Evolutionary conservation across 1,140 invertebrate genomes (phyloP).

Genomic region (Drosophila rhopaloa): DNA sequence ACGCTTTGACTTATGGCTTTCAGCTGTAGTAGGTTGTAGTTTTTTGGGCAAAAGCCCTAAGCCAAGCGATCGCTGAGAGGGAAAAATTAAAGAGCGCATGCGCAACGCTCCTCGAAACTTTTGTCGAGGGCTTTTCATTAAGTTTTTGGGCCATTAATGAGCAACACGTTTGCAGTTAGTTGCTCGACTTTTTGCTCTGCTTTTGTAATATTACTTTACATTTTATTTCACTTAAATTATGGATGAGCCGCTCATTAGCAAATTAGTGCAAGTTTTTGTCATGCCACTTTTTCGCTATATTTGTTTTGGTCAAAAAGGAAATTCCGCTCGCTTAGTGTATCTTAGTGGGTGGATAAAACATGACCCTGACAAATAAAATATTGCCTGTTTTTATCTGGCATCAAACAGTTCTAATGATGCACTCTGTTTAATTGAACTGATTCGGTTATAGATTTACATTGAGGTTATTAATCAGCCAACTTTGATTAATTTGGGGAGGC

Average conservation of each 20-base stretch:
- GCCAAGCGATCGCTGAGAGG: slow-evolving; percentile 35
- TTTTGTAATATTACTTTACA: slow-evolving; percentile 64
- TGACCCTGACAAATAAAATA: slow-evolving; percentile 4
- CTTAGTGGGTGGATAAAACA: neutral
- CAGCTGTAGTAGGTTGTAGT: slow-evolving; percentile 22
- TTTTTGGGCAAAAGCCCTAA: slow-evolving; percentile 48
- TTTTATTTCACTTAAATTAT: slow-evolving; percentile 50
- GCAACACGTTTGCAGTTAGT: slow-evolving; percentile 47
- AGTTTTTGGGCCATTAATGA: slow-evolving; percentile 21
- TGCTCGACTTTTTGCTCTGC: slow-evolving; percentile 43
- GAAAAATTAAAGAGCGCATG: slow-evolving; percentile 29
- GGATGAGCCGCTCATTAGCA: slow-evolving; percentile 65
- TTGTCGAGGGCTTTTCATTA: slow-evolving; percentile 36
- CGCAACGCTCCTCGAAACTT: slow-evolving; percentile 26
- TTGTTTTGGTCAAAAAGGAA: slow-evolving; percentile 22
- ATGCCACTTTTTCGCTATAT: slow-evolving; percentile 32
- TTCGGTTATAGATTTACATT: slow-evolving; percentile 8
- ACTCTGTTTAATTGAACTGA: slow-evolving; percentile 22
- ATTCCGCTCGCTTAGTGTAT: neutral
- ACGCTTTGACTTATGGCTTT: slow-evolving; percentile 62
- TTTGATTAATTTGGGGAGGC: neutral
- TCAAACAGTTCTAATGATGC: slow-evolving; percentile 26
- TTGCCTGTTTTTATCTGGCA: slow-evolving; percentile 1
- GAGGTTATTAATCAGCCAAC: neutral
- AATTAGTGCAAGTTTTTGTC: slow-evolving; percentile 72